Percentiles rank a stretch among this genome's conserved stretches.
These are phyloP conservation scores for Rhipidura dahli DNA, from an alignment of 2,113 vertebrate species.

Conservation along the genomic window DNA sequence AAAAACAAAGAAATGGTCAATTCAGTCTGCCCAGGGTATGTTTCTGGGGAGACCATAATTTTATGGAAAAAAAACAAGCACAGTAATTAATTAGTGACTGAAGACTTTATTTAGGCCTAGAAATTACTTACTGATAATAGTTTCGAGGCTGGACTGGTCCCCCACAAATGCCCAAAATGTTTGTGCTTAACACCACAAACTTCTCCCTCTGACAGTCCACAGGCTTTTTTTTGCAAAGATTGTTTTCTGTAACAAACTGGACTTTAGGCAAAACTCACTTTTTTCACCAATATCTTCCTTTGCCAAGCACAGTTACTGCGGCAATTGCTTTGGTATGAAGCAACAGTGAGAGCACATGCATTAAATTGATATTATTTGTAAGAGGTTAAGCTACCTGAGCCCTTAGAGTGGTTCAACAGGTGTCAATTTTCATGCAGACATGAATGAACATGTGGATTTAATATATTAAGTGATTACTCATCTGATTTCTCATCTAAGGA, in stretches of 20 bases:
- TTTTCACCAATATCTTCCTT: neutral
- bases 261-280: neutral
- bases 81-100: neutral
- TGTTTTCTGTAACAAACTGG: neutral
- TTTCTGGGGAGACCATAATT: neutral
- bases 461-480: neutral
- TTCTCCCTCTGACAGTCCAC: neutral
- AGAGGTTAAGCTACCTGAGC: neutral
- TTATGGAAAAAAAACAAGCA: rapidly evolving
- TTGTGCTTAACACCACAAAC: no score
- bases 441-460: neutral
- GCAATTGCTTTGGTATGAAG: neutral
- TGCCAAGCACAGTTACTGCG: neutral
- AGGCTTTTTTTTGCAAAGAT: neutral
- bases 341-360: neutral
- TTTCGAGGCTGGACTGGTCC: neutral
- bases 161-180: rapidly evolving
- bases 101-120: neutral
- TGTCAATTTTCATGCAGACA: neutral
- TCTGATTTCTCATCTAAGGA: neutral
- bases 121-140: neutral
- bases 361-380: neutral
- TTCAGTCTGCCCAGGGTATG: neutral
- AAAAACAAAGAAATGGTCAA: neutral
- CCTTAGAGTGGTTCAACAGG: neutral